Conservation (phyloP, 2,797 vertebrate species). For the Masticophis lateralis region DNA sequence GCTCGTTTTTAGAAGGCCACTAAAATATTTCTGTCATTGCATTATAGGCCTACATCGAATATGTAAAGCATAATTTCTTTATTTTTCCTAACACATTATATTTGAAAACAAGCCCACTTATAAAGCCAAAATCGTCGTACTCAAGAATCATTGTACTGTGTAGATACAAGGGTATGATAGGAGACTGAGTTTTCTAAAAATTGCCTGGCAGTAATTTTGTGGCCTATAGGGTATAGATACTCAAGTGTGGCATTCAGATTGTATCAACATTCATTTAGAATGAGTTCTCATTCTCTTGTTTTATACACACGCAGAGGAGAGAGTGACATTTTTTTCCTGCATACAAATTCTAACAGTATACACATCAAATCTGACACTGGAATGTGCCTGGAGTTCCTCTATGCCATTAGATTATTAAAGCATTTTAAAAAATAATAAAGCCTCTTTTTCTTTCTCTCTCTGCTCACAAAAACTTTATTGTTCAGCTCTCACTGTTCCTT, state of each 20-base stretch:
- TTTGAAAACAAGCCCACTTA: not conserved
- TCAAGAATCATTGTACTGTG: not conserved
- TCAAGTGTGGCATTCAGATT: conserved; percentile 25
- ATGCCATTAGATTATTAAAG: conserved; percentile 10
- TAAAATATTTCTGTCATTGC: not conserved
- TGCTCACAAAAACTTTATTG: not conserved
- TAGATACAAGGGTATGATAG: not conserved
- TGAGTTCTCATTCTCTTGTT: not conserved
- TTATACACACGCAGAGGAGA: conserved; percentile 16
- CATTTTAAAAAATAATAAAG: not conserved
- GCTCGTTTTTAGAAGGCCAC: not conserved
- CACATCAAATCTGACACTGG: not conserved
- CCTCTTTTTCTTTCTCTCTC: not conserved
- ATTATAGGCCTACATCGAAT: not conserved
- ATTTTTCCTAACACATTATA: not conserved
- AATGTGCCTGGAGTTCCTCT: conserved; percentile 24
- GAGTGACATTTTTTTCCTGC: not conserved
- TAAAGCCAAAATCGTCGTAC: not conserved
- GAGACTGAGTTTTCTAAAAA: conserved; percentile 2
- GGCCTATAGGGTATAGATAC: not conserved
- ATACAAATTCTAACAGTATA: rapidly evolving
- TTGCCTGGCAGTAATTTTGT: not conserved
- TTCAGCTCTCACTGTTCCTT: not conserved
- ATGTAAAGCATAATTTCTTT: not conserved
- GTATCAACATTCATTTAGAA: not conserved